phyloP scores from a whole-genome alignment of 2,888 invertebrate species.

The Trilocha varians region DNA sequence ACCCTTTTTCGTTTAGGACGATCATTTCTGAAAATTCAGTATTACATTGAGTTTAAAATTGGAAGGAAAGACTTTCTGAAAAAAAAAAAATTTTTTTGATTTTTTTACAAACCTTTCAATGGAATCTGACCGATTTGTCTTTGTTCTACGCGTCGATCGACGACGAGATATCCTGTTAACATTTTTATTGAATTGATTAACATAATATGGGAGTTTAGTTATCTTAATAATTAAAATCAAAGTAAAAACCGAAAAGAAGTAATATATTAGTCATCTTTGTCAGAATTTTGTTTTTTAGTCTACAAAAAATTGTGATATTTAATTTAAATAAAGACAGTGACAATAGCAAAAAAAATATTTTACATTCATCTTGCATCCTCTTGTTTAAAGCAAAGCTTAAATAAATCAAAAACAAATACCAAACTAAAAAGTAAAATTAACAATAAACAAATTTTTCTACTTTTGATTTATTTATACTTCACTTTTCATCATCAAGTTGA shows the following conservation, averaged over 20 bases:
- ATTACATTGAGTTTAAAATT: neutral
- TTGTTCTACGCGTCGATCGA: slow-evolving; percentile 29
- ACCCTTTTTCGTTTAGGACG: slow-evolving; percentile 28
- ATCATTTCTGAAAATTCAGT: slow-evolving; percentile 18
- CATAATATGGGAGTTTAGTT: no score
- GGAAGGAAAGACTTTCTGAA: neutral
- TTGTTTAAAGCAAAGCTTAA: slow-evolving; percentile 1
- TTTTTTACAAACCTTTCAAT: slow-evolving; percentile 19
- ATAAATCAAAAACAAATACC: slow-evolving; percentile 1
- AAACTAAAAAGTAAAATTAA: neutral
- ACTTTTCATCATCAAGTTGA: slow-evolving; percentile 33
- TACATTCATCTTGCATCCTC: neutral
- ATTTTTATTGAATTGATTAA: no score
- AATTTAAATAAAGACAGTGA: neutral
- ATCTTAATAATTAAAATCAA: no score
- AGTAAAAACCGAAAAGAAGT: no score
- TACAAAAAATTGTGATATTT: no score
- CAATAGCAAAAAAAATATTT: neutral
- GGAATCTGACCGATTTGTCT: slow-evolving; percentile 12
- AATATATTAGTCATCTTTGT: no score
- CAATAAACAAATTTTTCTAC: neutral
- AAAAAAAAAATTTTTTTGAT: no score
- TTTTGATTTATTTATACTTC: slow-evolving; percentile 11
- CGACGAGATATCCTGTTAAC: slow-evolving; percentile 27
- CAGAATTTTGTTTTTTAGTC: no score